phyloP scores from a whole-genome alignment of 2,888 invertebrate genomes.

The Aleiodes leptofemur region DNA sequence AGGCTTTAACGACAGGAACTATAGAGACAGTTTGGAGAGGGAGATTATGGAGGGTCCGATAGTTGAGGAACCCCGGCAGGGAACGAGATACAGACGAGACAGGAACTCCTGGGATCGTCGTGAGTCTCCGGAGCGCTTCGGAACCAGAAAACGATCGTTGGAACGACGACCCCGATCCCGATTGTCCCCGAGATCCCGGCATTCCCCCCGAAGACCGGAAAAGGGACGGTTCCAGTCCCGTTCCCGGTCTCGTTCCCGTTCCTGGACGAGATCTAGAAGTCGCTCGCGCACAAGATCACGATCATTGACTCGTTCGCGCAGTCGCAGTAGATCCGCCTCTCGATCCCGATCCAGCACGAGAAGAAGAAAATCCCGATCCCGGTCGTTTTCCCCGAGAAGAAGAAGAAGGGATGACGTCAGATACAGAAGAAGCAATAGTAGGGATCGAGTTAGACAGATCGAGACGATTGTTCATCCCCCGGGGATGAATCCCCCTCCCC shows the following conservation, averaged over 20 bases:
- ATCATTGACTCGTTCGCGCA: slow-evolving; percentile 62
- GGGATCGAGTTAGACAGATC: slow-evolving; percentile 65
- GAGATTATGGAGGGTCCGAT: slow-evolving; percentile 62
- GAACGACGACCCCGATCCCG: slow-evolving; percentile 14
- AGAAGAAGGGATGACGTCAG: slow-evolving; percentile 56
- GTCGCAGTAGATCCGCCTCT: slow-evolving; percentile 41
- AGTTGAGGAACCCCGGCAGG: slow-evolving; percentile 41
- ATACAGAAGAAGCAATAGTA: slow-evolving; percentile 50
- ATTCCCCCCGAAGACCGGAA: slow-evolving; percentile 51
- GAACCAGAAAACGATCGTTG: slow-evolving; percentile 6
- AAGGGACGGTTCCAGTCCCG: slow-evolving; percentile 51
- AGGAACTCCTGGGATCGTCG: slow-evolving; percentile 60
- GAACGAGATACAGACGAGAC: slow-evolving; percentile 55
- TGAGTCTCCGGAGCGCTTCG: slow-evolving; percentile 61
- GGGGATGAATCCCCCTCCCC: slow-evolving; percentile 51
- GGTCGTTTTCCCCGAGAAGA: slow-evolving; percentile 60
- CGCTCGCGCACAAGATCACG: slow-evolving; percentile 69
- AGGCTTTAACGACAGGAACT: slow-evolving; percentile 64
- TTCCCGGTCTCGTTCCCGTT: slow-evolving; percentile 71
- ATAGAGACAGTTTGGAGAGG: slow-evolving; percentile 65
- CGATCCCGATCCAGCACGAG: neutral
- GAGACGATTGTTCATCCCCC: slow-evolving; percentile 71
- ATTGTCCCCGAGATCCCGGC: slow-evolving; percentile 47
- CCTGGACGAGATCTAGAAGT: slow-evolving; percentile 71
- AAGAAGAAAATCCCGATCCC: slow-evolving; percentile 40